Evolutionary conservation across 2,113 vertebrate genomes (phyloP).

Genomic region (Vireo altiloquus): DNA sequence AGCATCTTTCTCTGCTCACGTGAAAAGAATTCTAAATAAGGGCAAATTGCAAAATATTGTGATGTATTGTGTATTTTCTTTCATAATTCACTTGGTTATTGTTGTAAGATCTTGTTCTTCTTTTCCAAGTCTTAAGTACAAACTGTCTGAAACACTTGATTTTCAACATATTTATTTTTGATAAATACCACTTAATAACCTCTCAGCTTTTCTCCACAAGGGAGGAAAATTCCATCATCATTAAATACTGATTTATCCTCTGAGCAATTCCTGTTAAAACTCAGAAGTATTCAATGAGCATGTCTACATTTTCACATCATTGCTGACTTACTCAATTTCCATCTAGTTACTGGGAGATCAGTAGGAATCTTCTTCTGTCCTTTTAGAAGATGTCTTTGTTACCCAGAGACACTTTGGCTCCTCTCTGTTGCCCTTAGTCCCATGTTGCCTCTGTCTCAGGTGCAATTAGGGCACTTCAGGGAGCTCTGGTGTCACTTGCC

Average conservation of each 20-base stretch:
- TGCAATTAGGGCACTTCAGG: background rate
- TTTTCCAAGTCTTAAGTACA: background rate
- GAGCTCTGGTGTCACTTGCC: background rate
- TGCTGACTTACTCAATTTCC: background rate
- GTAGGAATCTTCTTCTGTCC: background rate
- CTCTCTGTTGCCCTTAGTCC: background rate
- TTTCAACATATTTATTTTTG: constrained; percentile 22
- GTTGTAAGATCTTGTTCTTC: background rate
- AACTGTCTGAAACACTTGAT: background rate
- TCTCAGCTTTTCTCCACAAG: background rate
- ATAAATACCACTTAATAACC: constrained; percentile 34
- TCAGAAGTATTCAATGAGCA: background rate
- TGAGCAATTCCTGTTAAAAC: background rate
- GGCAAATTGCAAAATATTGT: background rate
- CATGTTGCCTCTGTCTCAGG: background rate
- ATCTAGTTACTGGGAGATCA: background rate
- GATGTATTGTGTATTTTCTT: background rate
- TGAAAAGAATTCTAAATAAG: background rate
- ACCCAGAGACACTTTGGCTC: background rate
- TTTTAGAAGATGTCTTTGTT: background rate
- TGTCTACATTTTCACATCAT: background rate
- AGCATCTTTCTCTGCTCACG: background rate
- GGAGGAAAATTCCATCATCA: background rate
- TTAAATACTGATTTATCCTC: constrained; percentile 44
- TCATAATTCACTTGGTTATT: background rate